Base-by-base conservation (phyloP, 1,140 invertebrate species). In the Whitmania pigra region DNA sequence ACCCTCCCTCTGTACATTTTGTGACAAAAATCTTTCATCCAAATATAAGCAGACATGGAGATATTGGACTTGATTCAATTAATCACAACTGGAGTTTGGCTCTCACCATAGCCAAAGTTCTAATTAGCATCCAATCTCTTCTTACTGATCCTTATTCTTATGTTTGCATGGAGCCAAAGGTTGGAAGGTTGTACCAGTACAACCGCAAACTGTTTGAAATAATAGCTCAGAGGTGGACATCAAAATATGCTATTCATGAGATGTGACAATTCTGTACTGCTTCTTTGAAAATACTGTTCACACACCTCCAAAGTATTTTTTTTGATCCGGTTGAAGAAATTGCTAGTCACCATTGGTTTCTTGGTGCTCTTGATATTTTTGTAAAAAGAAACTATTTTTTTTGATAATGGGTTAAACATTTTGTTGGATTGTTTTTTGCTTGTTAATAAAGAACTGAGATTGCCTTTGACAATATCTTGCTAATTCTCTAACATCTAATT, bases 51-150 rank as follows among this genome's bases (percentile, higher is more conserved):
- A 86, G 93, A 17, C 93, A 96, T 80, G 93, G 93, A n/a, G 92
- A 95, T 83, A 91, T 95, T 73, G 93, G 93, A 49, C 90, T 95
- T 73, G 93, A 95, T 83, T 94, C 91, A 18, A 92, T 96, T 78
- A 90, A 93, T 78, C 90, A 94, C 81, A 95, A 95, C 82, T 96
- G 93, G 93, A 93, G 91, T 53, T 83, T 95, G 69, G 92, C 92
- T 17, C 82, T 96, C 31, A 94, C 93, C 18, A 89, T 95, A 78
- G 89, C 90, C 57, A 95, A 96, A 78, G 81, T 84, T 53, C 74
- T 83, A 13, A 81, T 83, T 22, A 82, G 81, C 71, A 82, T 83
- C 55, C 93, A 95, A 85, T 93, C 91, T 77, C 84, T 95, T 53
- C 85, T 96, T 25, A 96, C 93, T 0, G 93, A 96, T 84, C 93